Percentiles rank a stretch among this genome's conserved stretches.
phyloP scores from a whole-genome alignment of 2,888 invertebrate genomes.

The Oscheius sp. region DNA sequence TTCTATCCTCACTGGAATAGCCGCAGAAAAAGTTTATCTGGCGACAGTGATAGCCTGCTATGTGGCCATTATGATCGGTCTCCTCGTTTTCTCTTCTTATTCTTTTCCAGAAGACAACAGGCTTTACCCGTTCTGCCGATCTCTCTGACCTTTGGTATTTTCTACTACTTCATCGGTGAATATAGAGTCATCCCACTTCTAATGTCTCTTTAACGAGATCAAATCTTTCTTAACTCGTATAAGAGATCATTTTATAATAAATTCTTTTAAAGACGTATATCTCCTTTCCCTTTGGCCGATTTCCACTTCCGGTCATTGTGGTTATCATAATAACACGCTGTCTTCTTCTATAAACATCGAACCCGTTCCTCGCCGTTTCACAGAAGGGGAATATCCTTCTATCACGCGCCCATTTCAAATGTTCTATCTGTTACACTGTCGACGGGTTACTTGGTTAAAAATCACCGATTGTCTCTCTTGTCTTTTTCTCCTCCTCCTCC shows the following conservation, averaged over 20 bases:
- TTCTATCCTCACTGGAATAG: constrained; percentile 8
- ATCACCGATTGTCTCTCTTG: too few relatives aligned
- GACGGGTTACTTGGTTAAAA: too few relatives aligned
- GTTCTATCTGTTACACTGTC: too few relatives aligned
- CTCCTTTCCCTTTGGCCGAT: too few relatives aligned
- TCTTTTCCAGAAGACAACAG: neutral
- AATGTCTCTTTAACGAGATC: too few relatives aligned
- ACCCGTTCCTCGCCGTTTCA: neutral
- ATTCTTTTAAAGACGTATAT: too few relatives aligned
- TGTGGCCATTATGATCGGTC: constrained; percentile 11
- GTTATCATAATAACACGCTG: neutral
- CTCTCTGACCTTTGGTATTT: constrained; percentile 8
- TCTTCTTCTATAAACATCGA: neutral
- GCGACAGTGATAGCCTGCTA: constrained; percentile 12
- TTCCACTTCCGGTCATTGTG: neutral
- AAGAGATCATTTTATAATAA: too few relatives aligned
- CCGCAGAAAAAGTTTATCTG: neutral
- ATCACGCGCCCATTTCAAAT: neutral
- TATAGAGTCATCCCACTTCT: constrained; percentile 4
- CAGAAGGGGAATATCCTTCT: too few relatives aligned
- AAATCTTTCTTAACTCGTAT: too few relatives aligned
- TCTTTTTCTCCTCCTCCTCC: too few relatives aligned
- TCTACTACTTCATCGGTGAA: constrained; percentile 6
- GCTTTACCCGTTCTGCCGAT: constrained; percentile 23
- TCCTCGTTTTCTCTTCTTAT: neutral